Percentiles rank a stretch among this genome's conserved stretches.
These are phyloP conservation scores for Micrasema longulum DNA, from an alignment of 1,140 invertebrate genomes.

Conservation along the genomic window DNA sequence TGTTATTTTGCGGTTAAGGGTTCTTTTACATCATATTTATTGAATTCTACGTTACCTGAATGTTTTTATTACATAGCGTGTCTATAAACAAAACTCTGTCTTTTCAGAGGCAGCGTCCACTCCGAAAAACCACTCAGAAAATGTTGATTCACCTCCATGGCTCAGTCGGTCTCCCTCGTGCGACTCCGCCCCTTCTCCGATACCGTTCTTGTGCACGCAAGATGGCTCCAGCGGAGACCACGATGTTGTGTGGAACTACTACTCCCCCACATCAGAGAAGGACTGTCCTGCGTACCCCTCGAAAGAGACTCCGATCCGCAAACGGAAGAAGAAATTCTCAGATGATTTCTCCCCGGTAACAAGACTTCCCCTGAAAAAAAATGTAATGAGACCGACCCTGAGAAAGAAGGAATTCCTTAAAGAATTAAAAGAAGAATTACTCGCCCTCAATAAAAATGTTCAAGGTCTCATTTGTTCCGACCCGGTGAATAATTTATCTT, in stretches of 20 bases:
- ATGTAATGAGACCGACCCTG: constrained; percentile 56
- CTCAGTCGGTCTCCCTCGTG: constrained; percentile 59
- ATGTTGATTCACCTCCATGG: constrained; percentile 61
- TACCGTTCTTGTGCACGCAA: constrained; percentile 67
- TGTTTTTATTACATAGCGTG: no score
- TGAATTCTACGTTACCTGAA: no score
- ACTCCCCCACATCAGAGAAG: constrained; percentile 61
- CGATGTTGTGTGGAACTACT: constrained; percentile 67
- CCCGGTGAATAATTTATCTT: not conserved
- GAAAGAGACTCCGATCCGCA: constrained; percentile 62
- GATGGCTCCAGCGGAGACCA: constrained; percentile 65
- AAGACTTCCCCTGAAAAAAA: constrained; percentile 59
- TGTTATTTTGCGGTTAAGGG: no score
- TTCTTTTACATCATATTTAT: no score
- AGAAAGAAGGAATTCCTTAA: constrained; percentile 61
- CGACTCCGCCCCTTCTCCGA: constrained; percentile 62
- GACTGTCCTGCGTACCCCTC: constrained; percentile 50
- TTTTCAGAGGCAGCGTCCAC: constrained; percentile 62
- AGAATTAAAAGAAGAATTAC: constrained; percentile 59
- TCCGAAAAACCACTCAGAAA: constrained; percentile 59
- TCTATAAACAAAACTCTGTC: no score
- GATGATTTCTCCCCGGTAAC: constrained; percentile 58
- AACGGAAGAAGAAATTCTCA: constrained; percentile 58
- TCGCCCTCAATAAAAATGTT: constrained; percentile 61
- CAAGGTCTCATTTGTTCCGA: constrained; percentile 58